These are phyloP conservation scores for Todus mexicanus DNA, from an alignment of 2,797 vertebrate species.

Conservation along the genomic window DNA sequence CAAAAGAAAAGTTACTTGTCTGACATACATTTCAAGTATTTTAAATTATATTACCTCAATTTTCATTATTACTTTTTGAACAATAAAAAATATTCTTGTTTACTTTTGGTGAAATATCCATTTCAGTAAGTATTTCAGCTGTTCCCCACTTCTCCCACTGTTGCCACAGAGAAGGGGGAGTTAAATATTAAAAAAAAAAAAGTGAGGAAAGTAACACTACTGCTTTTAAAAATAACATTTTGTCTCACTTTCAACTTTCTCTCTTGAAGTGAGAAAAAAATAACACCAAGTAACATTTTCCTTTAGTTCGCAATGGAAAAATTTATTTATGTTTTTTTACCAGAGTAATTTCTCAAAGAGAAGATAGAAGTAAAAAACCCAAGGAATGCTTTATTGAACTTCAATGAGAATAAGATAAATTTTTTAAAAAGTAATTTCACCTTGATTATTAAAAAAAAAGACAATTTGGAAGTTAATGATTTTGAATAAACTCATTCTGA, in stretches of 20 bases:
- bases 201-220: not conserved
- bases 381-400: not conserved
- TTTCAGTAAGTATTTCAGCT: not conserved
- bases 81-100: not conserved
- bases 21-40: not conserved
- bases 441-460: not conserved
- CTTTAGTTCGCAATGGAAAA: not conserved
- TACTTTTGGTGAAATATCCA: not conserved
- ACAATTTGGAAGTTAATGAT: not conserved
- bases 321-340: not conserved
- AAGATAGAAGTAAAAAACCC: not conserved
- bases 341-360: not conserved
- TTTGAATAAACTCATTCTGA: not conserved
- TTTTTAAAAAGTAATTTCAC: not conserved
- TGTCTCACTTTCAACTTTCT: slow-evolving; percentile 17
- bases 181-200: not conserved
- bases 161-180: not conserved
- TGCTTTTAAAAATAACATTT: slow-evolving; percentile 45
- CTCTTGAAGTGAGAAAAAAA: slow-evolving; percentile 7
- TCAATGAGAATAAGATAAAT: not conserved
- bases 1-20: not conserved
- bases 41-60: not conserved
- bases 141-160: not conserved
- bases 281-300: slow-evolving; percentile 2
- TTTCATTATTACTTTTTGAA: not conserved